Evolutionary conservation across 35 echinoderm and acorn worm genomes (phyloP).

Genomic region (Anneissia japonica): DNA sequence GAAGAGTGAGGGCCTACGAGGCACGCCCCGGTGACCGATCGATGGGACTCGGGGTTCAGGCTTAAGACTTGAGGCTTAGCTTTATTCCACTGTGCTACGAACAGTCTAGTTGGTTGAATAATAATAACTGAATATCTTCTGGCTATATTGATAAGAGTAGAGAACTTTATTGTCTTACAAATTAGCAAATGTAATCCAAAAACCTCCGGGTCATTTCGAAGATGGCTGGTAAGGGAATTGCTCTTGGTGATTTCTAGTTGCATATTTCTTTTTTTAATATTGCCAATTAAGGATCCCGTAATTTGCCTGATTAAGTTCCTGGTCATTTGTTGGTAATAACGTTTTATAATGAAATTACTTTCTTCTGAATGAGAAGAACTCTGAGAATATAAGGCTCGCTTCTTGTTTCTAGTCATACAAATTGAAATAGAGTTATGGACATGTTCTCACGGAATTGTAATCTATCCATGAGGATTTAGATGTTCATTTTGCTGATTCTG

Average conservation of each 20-base stretch:
- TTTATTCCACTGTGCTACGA: background rate
- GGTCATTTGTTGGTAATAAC: background rate
- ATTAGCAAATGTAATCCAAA: background rate
- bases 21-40: background rate
- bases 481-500: too few relatives aligned
- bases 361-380: background rate
- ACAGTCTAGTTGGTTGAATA: background rate
- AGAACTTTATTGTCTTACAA: constrained; percentile 2
- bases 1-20: background rate
- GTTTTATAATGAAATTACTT: background rate
- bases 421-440: background rate
- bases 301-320: background rate
- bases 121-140: background rate
- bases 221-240: background rate
- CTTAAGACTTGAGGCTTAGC: background rate
- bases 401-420: background rate
- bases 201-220: background rate
- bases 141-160: background rate
- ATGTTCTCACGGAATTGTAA: background rate
- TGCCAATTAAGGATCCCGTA: background rate
- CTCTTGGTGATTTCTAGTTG: background rate
- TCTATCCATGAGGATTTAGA: background rate
- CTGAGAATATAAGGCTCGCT: background rate
- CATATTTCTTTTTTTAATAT: background rate
- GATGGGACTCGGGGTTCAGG: background rate